Base-by-base conservation (phyloP, 2,888 invertebrate genomes). In the Diachrysia chrysitis region DNA sequence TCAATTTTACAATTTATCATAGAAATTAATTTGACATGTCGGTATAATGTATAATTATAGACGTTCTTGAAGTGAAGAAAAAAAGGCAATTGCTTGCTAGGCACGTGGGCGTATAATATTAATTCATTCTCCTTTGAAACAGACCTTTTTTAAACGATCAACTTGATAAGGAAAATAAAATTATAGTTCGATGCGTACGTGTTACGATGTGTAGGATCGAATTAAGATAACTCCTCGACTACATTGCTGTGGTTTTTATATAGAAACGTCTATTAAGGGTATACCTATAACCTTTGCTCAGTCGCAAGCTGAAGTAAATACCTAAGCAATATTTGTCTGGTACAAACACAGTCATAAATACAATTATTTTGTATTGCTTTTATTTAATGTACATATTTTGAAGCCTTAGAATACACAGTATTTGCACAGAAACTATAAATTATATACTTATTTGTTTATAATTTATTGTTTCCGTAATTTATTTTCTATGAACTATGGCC, bases 81-180 rank as follows among this genome's bases (percentile, higher is more conserved):
- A 81, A 82, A 79, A 69, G 42, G 71, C 78, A 80, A 83, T 82
- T 71, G 67, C 69, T 70, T 58, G 29, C 58, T 67, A 65, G 66
- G 63, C 73, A 73, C 76, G 82, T 83, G 73, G 80, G 80, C 63
- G 78, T 66, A 64, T 66, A 75, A 65, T 79, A 70, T 70, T 72
- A 75, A 73, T 79, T 75, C 76, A 79, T 76, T 78, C 71, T 71
- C 71, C 68, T 70, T 64, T 16, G 58, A 71, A 80, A 73, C 66
- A 75, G 77, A 75, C 75, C 71, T 73, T 68, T 72, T 71, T 56
- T 58, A 70, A 73, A 66, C 63, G 78, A 84, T 84, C 62, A 58
- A 65, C 56, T 71, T 65, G 84, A 83, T 81, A 83, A 79, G 69
- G 53, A 75, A 68, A 59, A 73, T 73, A 63, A 82, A 84, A 83